A percentile compares a stretch with the other conserved stretches of the same genome.
Evolutionary conservation across 2,113 vertebrate species (phyloP).

Genomic region (Anoura caudifer): DNA sequence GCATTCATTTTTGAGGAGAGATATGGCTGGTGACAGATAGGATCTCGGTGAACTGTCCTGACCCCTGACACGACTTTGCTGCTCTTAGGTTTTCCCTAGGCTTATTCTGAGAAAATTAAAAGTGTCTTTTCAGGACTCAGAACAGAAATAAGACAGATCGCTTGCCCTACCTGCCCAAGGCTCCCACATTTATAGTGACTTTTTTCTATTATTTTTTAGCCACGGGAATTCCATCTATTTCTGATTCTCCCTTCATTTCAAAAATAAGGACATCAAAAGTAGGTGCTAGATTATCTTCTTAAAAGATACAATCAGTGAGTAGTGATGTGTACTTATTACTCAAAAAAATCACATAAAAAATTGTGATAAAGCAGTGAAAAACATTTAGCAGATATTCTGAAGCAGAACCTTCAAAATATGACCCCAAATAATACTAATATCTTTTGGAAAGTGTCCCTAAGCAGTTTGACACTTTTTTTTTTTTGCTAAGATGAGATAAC

Average conservation of each 20-base stretch:
- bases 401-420: background rate
- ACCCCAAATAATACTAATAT: background rate
- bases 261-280: background rate
- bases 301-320: background rate
- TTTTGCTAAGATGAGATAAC: background rate
- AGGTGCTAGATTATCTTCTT: background rate
- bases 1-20: background rate
- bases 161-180: background rate
- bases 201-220: background rate
- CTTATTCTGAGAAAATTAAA: constrained; percentile 55
- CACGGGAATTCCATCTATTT: background rate
- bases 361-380: background rate
- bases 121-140: background rate
- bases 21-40: background rate
- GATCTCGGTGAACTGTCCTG: background rate
- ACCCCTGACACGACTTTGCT: background rate
- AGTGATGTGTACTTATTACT: background rate
- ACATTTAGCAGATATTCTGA: background rate
- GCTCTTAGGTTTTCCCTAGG: constrained; percentile 32
- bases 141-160: constrained; percentile 40
- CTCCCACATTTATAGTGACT: background rate
- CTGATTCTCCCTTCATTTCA: constrained; percentile 1
- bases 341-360: background rate
- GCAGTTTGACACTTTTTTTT: background rate
- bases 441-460: background rate